Conservation (phyloP, 2,797 vertebrate genomes). For the Microctenopoma stevenorrisi region DNA sequence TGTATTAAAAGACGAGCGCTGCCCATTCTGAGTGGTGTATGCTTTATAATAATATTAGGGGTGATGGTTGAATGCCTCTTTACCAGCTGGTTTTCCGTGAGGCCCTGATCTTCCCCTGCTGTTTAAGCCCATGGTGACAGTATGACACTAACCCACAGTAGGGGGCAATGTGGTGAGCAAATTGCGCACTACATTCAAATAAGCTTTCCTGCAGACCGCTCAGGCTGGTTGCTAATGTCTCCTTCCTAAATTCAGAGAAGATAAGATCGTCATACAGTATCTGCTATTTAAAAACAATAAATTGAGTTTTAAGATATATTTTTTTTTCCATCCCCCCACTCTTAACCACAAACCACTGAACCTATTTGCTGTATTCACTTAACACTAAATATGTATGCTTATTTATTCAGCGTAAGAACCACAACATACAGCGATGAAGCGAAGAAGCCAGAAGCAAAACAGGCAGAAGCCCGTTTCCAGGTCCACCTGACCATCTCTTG, state of each 20-base stretch:
- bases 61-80: conserved; percentile 24
- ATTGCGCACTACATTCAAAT: conserved; percentile 23
- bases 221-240: conserved; percentile 16
- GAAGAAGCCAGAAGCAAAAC: neutral
- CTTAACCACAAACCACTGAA: no score
- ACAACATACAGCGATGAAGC: neutral
- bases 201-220: conserved; percentile 20
- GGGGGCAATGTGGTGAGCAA: conserved; percentile 22
- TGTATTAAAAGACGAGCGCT: neutral
- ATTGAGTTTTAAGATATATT: no score
- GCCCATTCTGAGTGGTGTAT: neutral
- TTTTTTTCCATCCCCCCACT: no score
- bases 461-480: no score
- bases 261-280: no score
- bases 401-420: no score
- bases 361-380: no score
- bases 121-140: conserved; percentile 32
- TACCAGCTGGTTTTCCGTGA: conserved; percentile 40
- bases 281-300: no score
- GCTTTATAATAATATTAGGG: conserved; percentile 2
- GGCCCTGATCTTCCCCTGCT: conserved; percentile 34
- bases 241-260: neutral
- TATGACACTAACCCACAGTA: conserved; percentile 32
- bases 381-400: no score
- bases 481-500: no score